Evolutionary conservation across 2,113 vertebrate species (phyloP).

Genomic region (Stomatorhinus ivindoensis): DNA sequence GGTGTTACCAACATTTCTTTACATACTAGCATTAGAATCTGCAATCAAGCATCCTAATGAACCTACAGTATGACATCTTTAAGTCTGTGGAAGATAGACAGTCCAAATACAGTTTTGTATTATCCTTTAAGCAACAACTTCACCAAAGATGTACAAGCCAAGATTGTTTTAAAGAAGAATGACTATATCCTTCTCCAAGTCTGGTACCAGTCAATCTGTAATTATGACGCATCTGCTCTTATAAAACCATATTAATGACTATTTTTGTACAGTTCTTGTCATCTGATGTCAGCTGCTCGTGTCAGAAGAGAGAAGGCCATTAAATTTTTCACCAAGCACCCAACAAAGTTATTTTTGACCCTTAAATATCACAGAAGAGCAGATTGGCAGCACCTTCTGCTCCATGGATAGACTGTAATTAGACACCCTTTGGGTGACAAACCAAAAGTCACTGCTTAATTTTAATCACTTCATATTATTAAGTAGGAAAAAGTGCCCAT

Average conservation of each 20-base stretch:
- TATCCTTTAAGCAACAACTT: too few species aligned
- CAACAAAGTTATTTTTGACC: neutral
- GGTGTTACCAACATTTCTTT: too few species aligned
- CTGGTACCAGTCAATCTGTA: neutral
- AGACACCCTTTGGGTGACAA: neutral
- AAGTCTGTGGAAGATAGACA: too few species aligned
- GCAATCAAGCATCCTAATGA: too few species aligned
- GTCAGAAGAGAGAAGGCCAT: neutral
- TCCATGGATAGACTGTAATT: neutral
- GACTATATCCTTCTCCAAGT: neutral
- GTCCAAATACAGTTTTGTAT: too few species aligned
- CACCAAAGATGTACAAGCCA: neutral
- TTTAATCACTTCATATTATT: neutral
- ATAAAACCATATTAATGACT: neutral
- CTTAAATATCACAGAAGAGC: neutral
- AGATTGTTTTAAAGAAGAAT: neutral
- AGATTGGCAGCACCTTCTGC: neutral
- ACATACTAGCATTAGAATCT: too few species aligned
- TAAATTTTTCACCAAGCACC: neutral
- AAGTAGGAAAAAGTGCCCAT: neutral
- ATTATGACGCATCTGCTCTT: neutral
- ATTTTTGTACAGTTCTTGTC: neutral
- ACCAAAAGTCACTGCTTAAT: neutral
- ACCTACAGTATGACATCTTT: too few species aligned
- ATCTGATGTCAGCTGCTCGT: neutral